Evolutionary conservation across 2,797 vertebrate genomes (phyloP).

Genomic region (Micromesistius poutassou): DNA sequence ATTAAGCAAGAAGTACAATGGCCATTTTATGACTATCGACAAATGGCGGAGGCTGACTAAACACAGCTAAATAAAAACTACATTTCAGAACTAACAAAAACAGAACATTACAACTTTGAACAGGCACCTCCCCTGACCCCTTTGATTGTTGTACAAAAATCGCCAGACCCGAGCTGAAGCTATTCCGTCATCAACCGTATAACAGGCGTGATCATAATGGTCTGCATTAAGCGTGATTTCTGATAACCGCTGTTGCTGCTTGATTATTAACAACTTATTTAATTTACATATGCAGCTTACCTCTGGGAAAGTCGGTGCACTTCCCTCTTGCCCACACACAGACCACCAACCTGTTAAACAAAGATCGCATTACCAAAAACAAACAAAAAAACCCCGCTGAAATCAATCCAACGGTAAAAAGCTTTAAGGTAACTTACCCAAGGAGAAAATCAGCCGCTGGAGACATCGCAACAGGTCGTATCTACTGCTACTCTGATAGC

Average conservation of each 20-base stretch:
- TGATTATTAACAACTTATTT: not conserved
- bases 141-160: too few species aligned
- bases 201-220: too few species aligned
- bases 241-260: not conserved
- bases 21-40: too few species aligned
- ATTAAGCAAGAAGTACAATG: too few species aligned
- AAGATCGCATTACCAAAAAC: not conserved
- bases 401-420: not conserved
- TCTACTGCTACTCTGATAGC: not conserved
- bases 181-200: too few species aligned
- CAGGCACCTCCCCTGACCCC: too few species aligned
- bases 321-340: conserved; percentile 9
- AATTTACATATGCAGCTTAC: conserved; percentile 28
- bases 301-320: conserved; percentile 16
- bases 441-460: not conserved
- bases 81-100: not conserved
- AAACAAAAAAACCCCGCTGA: not conserved
- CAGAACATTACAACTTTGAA: not conserved
- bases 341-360: conserved; percentile 36
- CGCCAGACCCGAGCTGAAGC: too few species aligned
- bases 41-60: too few species aligned
- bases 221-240: too few species aligned
- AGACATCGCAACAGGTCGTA: not conserved
- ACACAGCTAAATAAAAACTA: too few species aligned
- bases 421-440: not conserved